phyloP scores from a whole-genome alignment of 2,888 invertebrate genomes.

The Notodonta ziczac region DNA sequence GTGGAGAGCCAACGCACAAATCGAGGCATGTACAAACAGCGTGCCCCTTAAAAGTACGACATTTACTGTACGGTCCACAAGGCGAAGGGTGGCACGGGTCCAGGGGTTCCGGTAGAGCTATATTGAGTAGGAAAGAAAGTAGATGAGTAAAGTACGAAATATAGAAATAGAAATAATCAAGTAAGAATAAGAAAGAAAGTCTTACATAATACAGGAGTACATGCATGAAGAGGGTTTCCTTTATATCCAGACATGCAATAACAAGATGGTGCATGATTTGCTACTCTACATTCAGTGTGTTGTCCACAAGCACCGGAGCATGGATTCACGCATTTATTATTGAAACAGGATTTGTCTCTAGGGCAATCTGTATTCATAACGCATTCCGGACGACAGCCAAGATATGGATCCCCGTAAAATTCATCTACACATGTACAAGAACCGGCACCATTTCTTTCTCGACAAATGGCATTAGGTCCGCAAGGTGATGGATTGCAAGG shows the following conservation, averaged over 20 bases:
- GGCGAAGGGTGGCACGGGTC: constrained; percentile 91
- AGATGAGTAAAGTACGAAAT: constrained; percentile 44
- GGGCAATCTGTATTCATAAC: constrained; percentile 91
- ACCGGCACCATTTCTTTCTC: constrained; percentile 89
- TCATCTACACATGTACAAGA: constrained; percentile 90
- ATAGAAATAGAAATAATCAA: constrained; percentile 50
- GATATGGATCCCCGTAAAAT: constrained; percentile 91
- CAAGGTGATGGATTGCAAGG: constrained; percentile 92
- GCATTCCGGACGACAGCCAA: constrained; percentile 92
- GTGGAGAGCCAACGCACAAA: constrained; percentile 90
- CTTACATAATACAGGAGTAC: constrained; percentile 86
- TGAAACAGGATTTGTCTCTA: constrained; percentile 88
- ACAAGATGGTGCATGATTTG: constrained; percentile 91
- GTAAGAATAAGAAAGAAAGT: constrained; percentile 68
- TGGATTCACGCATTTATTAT: constrained; percentile 91
- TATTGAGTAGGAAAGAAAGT: constrained; percentile 56
- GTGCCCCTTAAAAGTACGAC: constrained; percentile 88
- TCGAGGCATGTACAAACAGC: constrained; percentile 91
- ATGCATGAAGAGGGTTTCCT: constrained; percentile 89
- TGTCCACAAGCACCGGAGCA: constrained; percentile 91
- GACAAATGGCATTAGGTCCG: constrained; percentile 91
- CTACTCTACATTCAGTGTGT: constrained; percentile 90
- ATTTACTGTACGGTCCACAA: constrained; percentile 91
- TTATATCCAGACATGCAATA: constrained; percentile 89
- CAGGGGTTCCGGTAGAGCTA: constrained; percentile 76